Evolutionary conservation across 2,888 invertebrate genomes (phyloP), one percentile per base, ranked within the genome.

Genomic region (Ophion slaviceki): DNA sequence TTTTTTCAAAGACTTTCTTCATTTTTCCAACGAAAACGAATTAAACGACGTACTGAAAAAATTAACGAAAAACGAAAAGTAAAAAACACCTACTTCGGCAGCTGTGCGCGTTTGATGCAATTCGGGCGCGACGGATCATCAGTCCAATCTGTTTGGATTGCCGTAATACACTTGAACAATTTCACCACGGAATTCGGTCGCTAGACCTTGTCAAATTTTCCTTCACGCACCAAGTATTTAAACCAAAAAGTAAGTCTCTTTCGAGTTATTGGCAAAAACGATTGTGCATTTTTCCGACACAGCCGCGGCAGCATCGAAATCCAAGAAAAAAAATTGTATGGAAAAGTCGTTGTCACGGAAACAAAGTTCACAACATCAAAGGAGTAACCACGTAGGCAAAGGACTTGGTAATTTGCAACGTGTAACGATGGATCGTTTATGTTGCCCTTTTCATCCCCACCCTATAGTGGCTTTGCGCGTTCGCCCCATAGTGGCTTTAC

Each of bases 361-460:
- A 74, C 87, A 7, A n/a, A 81, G 28, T 74, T 74, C 7, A 28
- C 85, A 8, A 6, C 87, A 89, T 32, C 1, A 40, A 20, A 32
- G n/a, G 70, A 32, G n/a, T 36, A 72, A 72, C 68, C 75, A 74
- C 70, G 64, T 84, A 68, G 59, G 79, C 83, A 68, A n/a, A 61
- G 47, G 6, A 28, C 11, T 47, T 14, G 14, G 17, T 47, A 14
- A 14, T 14, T 47, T 47, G 47, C 11, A 14, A 11, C 47, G 14
- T 47, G 4, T 57, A 53, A 57, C 57, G 1, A 71, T 6, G 32
- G 24, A n/a, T 57, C 28, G 32, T 71, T 57, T 32, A 28, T 14
- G 2, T 28, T 47, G 10, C 53, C 53, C 17, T 53, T 7, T 24
- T 28, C n/a, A 10, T 4, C 20, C 5, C 32, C 6, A 1, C 8